phyloP scores from a whole-genome alignment of 1,140 invertebrate species.

The Chrysoperla carnea region DNA sequence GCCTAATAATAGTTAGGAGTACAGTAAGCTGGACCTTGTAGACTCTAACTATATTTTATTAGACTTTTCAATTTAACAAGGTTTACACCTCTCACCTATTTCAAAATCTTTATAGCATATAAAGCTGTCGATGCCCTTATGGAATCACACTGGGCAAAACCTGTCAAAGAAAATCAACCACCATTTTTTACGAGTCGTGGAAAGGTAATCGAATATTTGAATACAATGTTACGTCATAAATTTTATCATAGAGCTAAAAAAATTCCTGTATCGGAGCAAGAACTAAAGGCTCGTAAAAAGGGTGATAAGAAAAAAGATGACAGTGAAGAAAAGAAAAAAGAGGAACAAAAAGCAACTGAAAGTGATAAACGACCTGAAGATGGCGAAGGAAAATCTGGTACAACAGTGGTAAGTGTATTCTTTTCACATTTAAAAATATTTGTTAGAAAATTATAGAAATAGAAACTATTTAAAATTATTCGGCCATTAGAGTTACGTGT shows the following conservation, averaged over 20 bases:
- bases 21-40: too few relatives aligned
- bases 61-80: too few relatives aligned
- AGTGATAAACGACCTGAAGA: conserved; percentile 11
- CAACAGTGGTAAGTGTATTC: too few relatives aligned
- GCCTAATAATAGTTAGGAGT: too few relatives aligned
- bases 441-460: too few relatives aligned
- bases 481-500: too few relatives aligned
- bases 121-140: conserved; percentile 84
- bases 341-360: conserved; percentile 13
- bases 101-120: conserved; percentile 28
- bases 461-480: too few relatives aligned
- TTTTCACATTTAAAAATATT: too few relatives aligned
- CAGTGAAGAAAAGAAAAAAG: conserved; percentile 28
- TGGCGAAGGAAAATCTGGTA: conserved; percentile 10
- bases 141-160: conserved; percentile 75
- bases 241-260: conserved; percentile 91
- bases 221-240: conserved; percentile 78
- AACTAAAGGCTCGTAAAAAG: conserved; percentile 49
- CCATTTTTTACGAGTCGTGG: conserved; percentile 66
- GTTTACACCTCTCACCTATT: neutral
- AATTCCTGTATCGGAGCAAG: conserved; percentile 57
- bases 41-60: too few relatives aligned
- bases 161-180: conserved; percentile 35
- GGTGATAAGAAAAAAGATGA: conserved; percentile 34
- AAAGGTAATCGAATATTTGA: conserved; percentile 63